These are phyloP conservation scores for Drosophila bifasciata DNA, from an alignment of 1,140 invertebrate genomes.

Conservation along the genomic window DNA sequence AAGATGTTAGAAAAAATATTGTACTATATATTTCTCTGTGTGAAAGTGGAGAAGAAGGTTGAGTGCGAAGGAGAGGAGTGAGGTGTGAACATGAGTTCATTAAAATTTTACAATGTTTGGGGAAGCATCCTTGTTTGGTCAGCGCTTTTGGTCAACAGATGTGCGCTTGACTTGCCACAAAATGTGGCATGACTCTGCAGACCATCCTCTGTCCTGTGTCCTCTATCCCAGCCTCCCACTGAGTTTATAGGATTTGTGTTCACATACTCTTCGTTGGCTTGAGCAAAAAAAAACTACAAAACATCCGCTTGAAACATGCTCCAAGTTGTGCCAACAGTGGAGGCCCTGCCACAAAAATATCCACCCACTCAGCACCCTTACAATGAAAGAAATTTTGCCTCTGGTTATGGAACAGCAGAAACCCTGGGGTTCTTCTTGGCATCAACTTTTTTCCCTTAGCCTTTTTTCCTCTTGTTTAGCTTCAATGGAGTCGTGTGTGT, in stretches of 20 bases:
- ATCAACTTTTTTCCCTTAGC: conserved; percentile 5
- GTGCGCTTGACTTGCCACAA: conserved; percentile 63
- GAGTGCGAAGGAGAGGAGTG: not conserved
- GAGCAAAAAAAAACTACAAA: conserved; percentile 52
- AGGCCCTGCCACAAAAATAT: too few relatives aligned
- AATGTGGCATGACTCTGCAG: conserved; percentile 38
- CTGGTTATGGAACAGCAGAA: conserved; percentile 64
- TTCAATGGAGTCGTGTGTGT: conserved; percentile 71
- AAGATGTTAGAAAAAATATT: not conserved
- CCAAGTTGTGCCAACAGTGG: conserved; percentile 11
- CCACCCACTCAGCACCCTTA: not conserved
- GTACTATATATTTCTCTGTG: not conserved
- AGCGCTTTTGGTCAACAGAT: conserved; percentile 53
- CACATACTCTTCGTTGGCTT: conserved; percentile 46
- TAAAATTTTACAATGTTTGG: conserved; percentile 63
- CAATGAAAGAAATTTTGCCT: conserved; percentile 53
- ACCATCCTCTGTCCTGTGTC: too few relatives aligned
- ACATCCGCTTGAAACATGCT: conserved; percentile 25
- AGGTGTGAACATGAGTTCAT: conserved; percentile 34
- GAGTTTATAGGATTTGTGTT: conserved; percentile 60
- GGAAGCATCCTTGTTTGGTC: conserved; percentile 45
- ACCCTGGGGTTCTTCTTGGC: conserved; percentile 14
- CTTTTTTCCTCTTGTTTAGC: conserved; percentile 48
- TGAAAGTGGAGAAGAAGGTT: not conserved
- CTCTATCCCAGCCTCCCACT: conserved; percentile 11